Evolutionary conservation across 1,140 invertebrate genomes (phyloP), one percentile per base, ranked within the genome.

Genomic region (Hypothenemus hampei): DNA sequence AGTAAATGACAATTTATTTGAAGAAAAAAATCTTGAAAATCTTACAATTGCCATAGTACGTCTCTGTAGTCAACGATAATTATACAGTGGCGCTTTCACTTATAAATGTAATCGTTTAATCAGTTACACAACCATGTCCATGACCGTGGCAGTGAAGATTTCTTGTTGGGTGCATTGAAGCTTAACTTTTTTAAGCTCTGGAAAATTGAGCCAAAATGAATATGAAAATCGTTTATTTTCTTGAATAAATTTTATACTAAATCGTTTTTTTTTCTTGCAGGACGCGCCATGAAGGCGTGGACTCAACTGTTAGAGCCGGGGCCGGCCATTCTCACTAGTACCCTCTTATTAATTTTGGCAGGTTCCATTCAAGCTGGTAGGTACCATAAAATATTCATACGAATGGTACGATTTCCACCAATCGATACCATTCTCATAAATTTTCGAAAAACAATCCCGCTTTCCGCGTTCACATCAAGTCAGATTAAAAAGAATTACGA

Each of bases 251-350:
- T 18, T 18, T 37, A 13, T 11, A 13, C 16, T 13, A 13, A 16
- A 2, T 1, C 8, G 2, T 37, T 41, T 58, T 58, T 56, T 53
- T 65, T 62, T 64, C 22, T 69, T 69, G 33, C 66, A 70, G 69
- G 63, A 69, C 65, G 61, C 69, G 69, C 66, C 69, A 72, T 67
- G 65, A 61, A 60, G 69, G 67, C 69, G 69, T 71, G 68, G 69
- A 64, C 65, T 63, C 57, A 33, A 40, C 29, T 63, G 16, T 37
- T 47, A 11, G 59, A 65, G 57, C 62, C 60, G 55, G 61, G 62
- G 20, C 61, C 65, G 55, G 58, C 64, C 24, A 35, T 62, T 43
- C 37, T 15, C 7, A 36, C n/a, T n/a, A n/a, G n/a, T n/a, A n/a
- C 55, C 15, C 26, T 68, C 33, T 52, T 60, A 44, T 50, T 71